Conservation (phyloP, 35 echinoderm and acorn worm genomes). For the Chiridota heheva region DNA sequence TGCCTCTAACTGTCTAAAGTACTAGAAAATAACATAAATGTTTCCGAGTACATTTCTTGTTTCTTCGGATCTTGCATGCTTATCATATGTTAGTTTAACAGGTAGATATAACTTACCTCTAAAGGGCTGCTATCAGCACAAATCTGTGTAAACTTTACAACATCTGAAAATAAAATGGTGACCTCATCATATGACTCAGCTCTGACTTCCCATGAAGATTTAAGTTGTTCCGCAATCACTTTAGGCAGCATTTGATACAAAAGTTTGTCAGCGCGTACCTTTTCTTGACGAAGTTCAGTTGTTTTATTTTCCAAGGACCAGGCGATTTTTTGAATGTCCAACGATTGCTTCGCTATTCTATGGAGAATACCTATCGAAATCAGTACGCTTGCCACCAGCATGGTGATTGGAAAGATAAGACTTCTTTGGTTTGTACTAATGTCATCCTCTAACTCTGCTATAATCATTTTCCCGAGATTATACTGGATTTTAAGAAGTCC, state of each 20-base stretch:
- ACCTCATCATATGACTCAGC: conserved; percentile 62
- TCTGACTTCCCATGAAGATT: conserved; percentile 10
- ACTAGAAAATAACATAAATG: too few species aligned
- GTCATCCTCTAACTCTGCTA: conserved; percentile 11
- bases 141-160: conserved; percentile 64
- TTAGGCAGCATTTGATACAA: conserved; percentile 66
- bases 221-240: conserved; percentile 37
- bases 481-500: conserved; percentile 37
- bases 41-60: too few species aligned
- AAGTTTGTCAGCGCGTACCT: conserved; percentile 30
- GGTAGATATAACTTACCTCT: too few species aligned
- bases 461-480: conserved; percentile 21
- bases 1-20: too few species aligned
- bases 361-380: conserved; percentile 47
- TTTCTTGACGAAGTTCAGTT: conserved; percentile 39
- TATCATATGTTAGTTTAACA: too few species aligned
- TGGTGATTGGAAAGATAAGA: neutral
- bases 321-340: conserved; percentile 39
- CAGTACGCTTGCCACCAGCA: conserved; percentile 20
- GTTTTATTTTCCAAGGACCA: conserved; percentile 34
- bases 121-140: conserved; percentile 58
- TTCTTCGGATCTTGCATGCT: too few species aligned
- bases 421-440: neutral
- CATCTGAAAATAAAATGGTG: conserved; percentile 68
- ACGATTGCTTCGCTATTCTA: conserved; percentile 30